These are phyloP conservation scores for Chondrilla cf. caribensis DNA, from an alignment of 37 sponge, comb jelly and placozoan genomes.

Conservation along the genomic window DNA sequence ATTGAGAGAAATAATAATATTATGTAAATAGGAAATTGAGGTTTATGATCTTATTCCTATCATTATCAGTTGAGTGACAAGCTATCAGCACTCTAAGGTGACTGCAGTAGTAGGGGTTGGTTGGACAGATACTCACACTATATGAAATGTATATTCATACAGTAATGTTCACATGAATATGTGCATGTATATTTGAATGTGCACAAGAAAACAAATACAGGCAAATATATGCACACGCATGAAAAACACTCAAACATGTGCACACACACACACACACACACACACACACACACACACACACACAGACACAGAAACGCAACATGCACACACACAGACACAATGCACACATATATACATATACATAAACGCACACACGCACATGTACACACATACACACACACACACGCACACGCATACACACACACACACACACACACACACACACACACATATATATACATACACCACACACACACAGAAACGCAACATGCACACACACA, in stretches of 20 bases:
- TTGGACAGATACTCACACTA: too few species aligned
- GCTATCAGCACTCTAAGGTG: too few species aligned
- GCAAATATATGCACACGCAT: background rate
- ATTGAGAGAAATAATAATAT: too few species aligned
- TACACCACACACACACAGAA: too few species aligned
- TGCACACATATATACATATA: background rate
- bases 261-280: background rate
- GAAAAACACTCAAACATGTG: background rate
- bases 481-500: background rate
- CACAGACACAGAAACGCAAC: background rate
- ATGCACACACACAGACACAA: constrained; percentile 32
- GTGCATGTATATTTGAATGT: constrained; percentile 48
- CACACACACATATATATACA: constrained; percentile 19
- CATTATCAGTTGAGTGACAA: too few species aligned
- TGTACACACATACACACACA: constrained; percentile 43
- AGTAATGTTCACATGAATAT: constrained; percentile 36
- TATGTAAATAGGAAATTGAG: too few species aligned
- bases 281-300: background rate
- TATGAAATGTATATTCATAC: background rate
- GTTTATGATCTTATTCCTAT: too few species aligned
- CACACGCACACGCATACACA: constrained; percentile 30
- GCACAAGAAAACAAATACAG: background rate
- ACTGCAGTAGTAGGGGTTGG: too few species aligned
- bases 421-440: constrained; percentile 36
- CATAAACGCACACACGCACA: constrained; percentile 23